Percentiles rank a stretch among this genome's conserved stretches.
These are phyloP conservation scores for Calyptomena viridis DNA, from an alignment of 2,113 vertebrate genomes.

Conservation along the genomic window DNA sequence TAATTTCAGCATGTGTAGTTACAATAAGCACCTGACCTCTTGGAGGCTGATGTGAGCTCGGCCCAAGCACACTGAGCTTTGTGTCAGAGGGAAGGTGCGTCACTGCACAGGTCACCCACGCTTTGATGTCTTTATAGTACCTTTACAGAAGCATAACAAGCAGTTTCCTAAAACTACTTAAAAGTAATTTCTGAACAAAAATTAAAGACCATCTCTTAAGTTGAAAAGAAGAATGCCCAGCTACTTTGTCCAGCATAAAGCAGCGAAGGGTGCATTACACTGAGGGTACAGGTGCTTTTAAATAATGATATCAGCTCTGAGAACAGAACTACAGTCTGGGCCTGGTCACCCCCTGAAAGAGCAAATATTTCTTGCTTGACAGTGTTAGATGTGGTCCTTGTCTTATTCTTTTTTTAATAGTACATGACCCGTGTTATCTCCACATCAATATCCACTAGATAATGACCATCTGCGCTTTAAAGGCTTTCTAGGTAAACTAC, in stretches of 20 bases:
- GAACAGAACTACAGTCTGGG: neutral
- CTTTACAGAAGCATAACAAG: neutral
- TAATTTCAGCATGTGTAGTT: neutral
- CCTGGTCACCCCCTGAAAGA: neutral
- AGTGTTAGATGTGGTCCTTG: neutral
- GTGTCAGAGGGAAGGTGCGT: neutral
- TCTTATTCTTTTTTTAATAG: neutral
- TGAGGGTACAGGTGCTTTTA: neutral
- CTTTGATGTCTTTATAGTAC: neutral
- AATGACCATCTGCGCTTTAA: neutral
- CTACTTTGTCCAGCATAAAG: neutral
- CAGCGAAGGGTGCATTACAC: neutral
- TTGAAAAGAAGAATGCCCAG: neutral
- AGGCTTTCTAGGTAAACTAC: conserved; percentile 35
- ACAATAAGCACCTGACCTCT: neutral
- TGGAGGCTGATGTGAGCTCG: neutral
- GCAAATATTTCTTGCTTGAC: neutral
- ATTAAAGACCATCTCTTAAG: neutral
- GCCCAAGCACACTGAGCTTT: neutral
- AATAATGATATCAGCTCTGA: neutral
- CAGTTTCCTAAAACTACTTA: neutral
- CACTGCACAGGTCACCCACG: rapidly evolving
- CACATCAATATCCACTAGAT: neutral
- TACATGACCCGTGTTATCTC: neutral
- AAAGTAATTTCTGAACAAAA: neutral